Evolutionary conservation across 2,888 invertebrate genomes (phyloP), one percentile per base, ranked within the genome.

Genomic region (Norana najaformis): DNA sequence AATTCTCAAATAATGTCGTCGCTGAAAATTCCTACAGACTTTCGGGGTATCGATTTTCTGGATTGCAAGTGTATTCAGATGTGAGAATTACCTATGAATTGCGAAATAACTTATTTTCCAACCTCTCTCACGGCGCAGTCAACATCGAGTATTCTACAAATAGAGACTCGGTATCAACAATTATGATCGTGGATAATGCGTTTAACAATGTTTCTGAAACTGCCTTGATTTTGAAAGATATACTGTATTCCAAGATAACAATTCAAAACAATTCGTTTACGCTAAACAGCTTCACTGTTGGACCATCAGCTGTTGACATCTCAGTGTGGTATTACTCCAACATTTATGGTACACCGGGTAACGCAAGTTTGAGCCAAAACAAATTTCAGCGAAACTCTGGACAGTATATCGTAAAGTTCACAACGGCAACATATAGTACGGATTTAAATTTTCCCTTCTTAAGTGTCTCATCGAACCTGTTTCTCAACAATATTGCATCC

Each of bases 311-410:
- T 69, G 38, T 83, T 36, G 82, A 34, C 34, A 34, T 89, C 4
- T 20, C 23, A 23, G 18, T 69, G 13, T 39, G 83, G 34, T 39
- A 36, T 34, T 36, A 35, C 34, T n/a, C 82, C 38, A 83, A 34
- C 82, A 30, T 30, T 83, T 35, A 41, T 39, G 20, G 41, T 14
- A 88, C 88, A 18, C 23, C 53, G 35, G 53, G 90, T 14, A 69
- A 90, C 38, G 11, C 88, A 5, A 34, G 35, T 89, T 39, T 91
- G 41, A 39, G 37, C 39, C 47, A 69, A 18, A 91, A 91, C 36
- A 47, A 89, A 39, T 91, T 91, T 41, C 36, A 83, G 39, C 30
- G 82, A 34, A 91, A 91, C 38, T 37, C 20, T 3, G 91, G 91
- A 35, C 88, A 83, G 35, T 8, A 36, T 36, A 69, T 91, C 41